These are phyloP conservation scores for Drosophila ohnishii DNA, from an alignment of 1,140 invertebrate species.

Conservation along the genomic window DNA sequence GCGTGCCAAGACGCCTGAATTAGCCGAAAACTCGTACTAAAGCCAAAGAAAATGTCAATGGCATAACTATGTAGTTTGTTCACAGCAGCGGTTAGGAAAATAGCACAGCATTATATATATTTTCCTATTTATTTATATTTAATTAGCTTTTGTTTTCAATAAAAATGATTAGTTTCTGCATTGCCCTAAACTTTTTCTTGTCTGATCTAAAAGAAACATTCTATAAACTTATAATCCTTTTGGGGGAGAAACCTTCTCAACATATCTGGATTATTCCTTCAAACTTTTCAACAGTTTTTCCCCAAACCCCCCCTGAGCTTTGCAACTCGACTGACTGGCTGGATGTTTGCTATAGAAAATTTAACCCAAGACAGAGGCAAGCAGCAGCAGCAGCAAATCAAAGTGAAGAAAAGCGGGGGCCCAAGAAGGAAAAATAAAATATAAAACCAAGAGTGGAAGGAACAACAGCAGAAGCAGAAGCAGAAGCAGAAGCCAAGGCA, in stretches of 20 bases:
- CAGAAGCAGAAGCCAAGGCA: constrained; percentile 23
- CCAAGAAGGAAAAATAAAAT: not conserved
- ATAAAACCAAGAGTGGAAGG: constrained; percentile 21
- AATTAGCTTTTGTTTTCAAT: not conserved
- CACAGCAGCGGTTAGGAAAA: not conserved
- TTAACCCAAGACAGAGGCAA: constrained; percentile 56
- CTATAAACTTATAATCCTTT: constrained; percentile 11
- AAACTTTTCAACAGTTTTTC: constrained; percentile 12
- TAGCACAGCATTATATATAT: not conserved
- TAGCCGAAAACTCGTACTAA: constrained; percentile 44
- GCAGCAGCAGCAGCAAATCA: constrained; percentile 47
- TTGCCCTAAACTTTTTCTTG: not conserved
- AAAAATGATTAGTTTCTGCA: not conserved
- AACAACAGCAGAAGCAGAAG: constrained; percentile 1
- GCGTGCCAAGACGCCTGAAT: constrained; percentile 60
- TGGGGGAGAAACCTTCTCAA: not conserved
- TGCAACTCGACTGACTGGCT: not conserved
- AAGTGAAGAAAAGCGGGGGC: constrained; percentile 30
- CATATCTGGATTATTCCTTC: constrained; percentile 28
- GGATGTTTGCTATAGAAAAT: constrained; percentile 39
- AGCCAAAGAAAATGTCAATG: constrained; percentile 27
- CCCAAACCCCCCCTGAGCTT: too few species aligned
- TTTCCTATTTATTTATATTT: not conserved
- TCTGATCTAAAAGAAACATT: constrained; percentile 6
- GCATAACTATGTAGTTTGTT: constrained; percentile 1